These are phyloP conservation scores for Drosophila equinoxialis DNA, from an alignment of 1,140 invertebrate species.

Conservation along the genomic window DNA sequence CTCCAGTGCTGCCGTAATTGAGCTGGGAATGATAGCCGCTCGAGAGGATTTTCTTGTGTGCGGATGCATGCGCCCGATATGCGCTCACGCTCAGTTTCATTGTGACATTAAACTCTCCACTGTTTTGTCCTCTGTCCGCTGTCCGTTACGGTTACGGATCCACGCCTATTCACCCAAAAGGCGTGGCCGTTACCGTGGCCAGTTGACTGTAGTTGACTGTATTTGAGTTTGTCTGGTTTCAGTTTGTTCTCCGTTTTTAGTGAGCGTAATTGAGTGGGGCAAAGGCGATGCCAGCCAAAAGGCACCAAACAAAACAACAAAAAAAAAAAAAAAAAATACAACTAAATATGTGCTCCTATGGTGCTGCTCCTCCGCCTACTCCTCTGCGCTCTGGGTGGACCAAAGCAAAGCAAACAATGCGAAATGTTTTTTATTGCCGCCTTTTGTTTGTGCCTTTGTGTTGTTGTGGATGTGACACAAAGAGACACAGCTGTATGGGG, in stretches of 20 bases:
- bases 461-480: constrained; percentile 1
- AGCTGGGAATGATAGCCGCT: constrained; percentile 89
- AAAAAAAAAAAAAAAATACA: too few species aligned
- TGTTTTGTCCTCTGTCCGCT: background rate
- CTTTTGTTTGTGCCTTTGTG: constrained; percentile 4
- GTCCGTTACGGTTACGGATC: background rate
- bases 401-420: background rate
- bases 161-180: constrained; percentile 12
- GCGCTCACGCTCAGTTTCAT: constrained; percentile 94
- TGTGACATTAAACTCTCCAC: constrained; percentile 68
- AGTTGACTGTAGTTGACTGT: constrained; percentile 12
- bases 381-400: background rate
- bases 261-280: constrained; percentile 8
- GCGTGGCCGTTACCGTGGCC: constrained; percentile 16
- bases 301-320: background rate
- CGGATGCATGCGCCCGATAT: constrained; percentile 91
- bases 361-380: background rate
- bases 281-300: background rate
- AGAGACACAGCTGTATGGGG: constrained; percentile 4
- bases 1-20: constrained; percentile 90
- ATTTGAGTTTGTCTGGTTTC: constrained; percentile 3
- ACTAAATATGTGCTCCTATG: background rate
- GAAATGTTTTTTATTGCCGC: constrained; percentile 8
- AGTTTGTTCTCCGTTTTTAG: constrained; percentile 13
- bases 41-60: constrained; percentile 91